Evolutionary conservation across 2,888 invertebrate genomes (phyloP), one percentile per base, ranked within the genome.

Genomic region (Xanthorhoe designata): DNA sequence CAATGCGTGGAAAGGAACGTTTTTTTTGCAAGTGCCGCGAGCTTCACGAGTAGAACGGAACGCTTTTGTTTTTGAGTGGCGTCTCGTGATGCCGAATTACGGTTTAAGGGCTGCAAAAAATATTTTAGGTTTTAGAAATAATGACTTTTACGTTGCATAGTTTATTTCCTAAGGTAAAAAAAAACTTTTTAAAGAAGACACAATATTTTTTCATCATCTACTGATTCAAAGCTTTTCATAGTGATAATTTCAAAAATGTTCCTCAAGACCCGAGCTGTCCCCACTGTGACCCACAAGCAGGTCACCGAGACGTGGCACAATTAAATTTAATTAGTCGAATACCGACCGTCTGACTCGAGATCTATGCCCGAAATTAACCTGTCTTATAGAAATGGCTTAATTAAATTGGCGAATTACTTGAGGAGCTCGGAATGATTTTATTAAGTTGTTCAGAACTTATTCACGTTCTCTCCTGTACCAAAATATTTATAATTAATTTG

Each of bases 1-100:
- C 79, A 81, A 80, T 79, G 68, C 78, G 81, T 75, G 77, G 74
- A 74, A 77, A 66, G 70, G 72, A 73, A 71, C 70, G 74, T 72
- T 74, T 74, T 71, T 74, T 72, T 74, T 70, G 68, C 64, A 66
- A 72, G 72, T 69, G 69, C 57, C 64, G 61, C 68, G 69, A 64
- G 68, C 24, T 61, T 59, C 50, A 61, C 58, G 65, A 65, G 62
- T 69, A 66, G 66, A 71, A 72, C 70, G 74, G 66, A 72, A 70
- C 71, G 71, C 71, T 70, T 72, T 74, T 74, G 74, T 74, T 67
- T 70, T 64, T 64, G 72, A 74, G 74, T 70, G 74, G 58, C 69
- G 72, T 71, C 61, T 68, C 62, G 69, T 57, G 58, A 60, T 60
- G 67, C 49, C 52, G 38, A 60, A 63, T 66, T 69, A 65, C 64